Evolutionary conservation across 2,888 invertebrate genomes (phyloP).

Genomic region (Dione vanillae): DNA sequence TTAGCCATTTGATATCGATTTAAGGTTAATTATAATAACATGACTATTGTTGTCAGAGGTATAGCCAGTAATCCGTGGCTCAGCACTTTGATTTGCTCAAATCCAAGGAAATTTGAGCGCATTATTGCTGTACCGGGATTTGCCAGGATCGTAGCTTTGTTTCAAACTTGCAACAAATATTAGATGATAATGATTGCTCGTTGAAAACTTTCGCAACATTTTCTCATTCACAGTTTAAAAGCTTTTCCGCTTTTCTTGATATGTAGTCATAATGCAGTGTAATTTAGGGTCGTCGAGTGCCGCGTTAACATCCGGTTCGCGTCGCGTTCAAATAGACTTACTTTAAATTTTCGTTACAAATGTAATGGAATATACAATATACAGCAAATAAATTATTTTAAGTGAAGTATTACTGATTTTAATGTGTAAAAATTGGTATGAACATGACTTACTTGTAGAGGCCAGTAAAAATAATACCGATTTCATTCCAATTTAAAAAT

Average conservation of each 20-base stretch:
- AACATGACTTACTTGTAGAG: background rate
- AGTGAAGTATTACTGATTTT: too few relatives aligned
- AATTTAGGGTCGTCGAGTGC: constrained; percentile 17
- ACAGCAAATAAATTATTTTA: background rate
- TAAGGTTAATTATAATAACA: constrained; percentile 15
- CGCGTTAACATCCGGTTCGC: constrained; percentile 12
- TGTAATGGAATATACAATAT: constrained; percentile 1
- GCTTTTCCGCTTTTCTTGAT: constrained; percentile 22
- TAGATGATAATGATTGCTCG: constrained; percentile 23
- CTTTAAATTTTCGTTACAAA: constrained; percentile 9
- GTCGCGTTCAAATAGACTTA: constrained; percentile 8
- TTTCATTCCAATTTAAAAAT: too few relatives aligned
- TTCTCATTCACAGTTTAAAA: constrained; percentile 25
- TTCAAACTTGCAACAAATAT: constrained; percentile 22
- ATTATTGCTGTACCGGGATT: constrained; percentile 63
- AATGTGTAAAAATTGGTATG: too few relatives aligned
- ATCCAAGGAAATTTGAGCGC: constrained; percentile 61
- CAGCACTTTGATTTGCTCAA: constrained; percentile 32
- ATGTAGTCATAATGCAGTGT: constrained; percentile 29
- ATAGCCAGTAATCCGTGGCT: constrained; percentile 18
- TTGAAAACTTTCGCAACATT: constrained; percentile 22
- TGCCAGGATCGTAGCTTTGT: constrained; percentile 47
- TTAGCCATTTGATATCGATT: constrained; percentile 5
- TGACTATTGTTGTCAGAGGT: constrained; percentile 17
- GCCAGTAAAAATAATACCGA: too few relatives aligned